Base-by-base conservation (phyloP, 2,113 vertebrate species). In the Prinia subflava region DNA sequence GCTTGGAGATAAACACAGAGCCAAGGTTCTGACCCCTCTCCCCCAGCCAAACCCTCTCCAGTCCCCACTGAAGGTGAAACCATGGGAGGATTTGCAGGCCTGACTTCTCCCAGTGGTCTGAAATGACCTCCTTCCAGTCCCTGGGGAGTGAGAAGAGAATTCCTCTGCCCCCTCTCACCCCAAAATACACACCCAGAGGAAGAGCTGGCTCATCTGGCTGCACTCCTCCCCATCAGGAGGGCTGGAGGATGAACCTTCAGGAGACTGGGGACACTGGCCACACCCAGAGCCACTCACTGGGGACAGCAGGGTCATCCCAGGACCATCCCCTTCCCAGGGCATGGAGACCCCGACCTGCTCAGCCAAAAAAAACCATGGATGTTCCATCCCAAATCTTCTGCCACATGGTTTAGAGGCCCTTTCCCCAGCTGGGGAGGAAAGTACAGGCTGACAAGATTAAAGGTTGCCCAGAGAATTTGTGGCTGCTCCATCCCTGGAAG, bases 341-440 rank as follows among this genome's bases (percentile, higher is more conserved):
- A 55, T 11, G 0, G 59, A 16, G 8, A 64, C 14, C 21, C 55
- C n/a, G 55, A 21, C 23, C 65, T n/a, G 30, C 55, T 53, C 10
- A 5, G 27, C 22, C 53, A n/a, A 33, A 73, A 23, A 1, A 2
- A 85, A 30, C 55, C 86, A 31, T 13, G 11, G 39, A 30, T 3
- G 0, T 24, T 42, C 30, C 12, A 2, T 30, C 41, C 12, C 19
- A 5, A 33, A 42, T 33, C 2, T 89, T 83, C 41, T 41, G 19
- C 31, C 56, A 7, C 0, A 0, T 1, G 0, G 13, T 75, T 92
- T 74, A 2, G 1, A 60, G 71, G 30, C 9, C 55, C 56, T 79
- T 65, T 49, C 15, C 10, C 19, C 30, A 30, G 15, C 42, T 63
- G 47, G 35, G 33, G 67, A 55, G 44, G 67, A 62, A 65, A 49